phyloP scores from a whole-genome alignment of 2,888 invertebrate genomes.

The Siphonodentalium dalli region DNA sequence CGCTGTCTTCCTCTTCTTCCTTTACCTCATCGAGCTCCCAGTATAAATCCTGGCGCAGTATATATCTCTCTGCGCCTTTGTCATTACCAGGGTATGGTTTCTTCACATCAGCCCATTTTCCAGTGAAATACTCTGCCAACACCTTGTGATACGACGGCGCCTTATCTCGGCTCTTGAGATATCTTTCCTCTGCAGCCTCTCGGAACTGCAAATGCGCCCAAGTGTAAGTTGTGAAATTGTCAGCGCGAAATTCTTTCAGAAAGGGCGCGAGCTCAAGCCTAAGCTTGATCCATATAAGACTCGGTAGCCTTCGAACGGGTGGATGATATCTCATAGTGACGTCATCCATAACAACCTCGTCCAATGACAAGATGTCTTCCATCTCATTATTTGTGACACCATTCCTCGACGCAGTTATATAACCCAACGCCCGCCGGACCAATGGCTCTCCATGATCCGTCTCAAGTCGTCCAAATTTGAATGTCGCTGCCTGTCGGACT shows the following conservation, averaged over 20 bases:
- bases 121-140: constrained; percentile 60
- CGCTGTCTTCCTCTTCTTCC: constrained; percentile 34
- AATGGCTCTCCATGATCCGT: constrained; percentile 54
- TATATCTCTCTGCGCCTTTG: constrained; percentile 35
- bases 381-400: constrained; percentile 85
- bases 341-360: constrained; percentile 56
- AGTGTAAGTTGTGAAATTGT: constrained; percentile 66
- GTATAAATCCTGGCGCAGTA: constrained; percentile 47
- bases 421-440: constrained; percentile 71
- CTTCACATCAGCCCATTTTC: constrained; percentile 48
- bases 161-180: constrained; percentile 64
- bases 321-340: constrained; percentile 33
- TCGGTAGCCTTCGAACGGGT: constrained; percentile 49
- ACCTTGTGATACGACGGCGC: constrained; percentile 61
- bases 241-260: constrained; percentile 42
- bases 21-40: no score
- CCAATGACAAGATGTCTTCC: constrained; percentile 69
- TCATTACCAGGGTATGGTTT: constrained; percentile 51
- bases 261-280: constrained; percentile 42
- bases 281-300: constrained; percentile 51
- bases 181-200: constrained; percentile 73
- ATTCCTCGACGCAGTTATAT: constrained; percentile 78
- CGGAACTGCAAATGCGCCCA: constrained; percentile 74
- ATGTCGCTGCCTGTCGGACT: constrained; percentile 44
- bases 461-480: constrained; percentile 55